Percentiles rank a stretch among this genome's conserved stretches.
Conservation (phyloP, 2,113 vertebrate genomes). For the Lycaon pictus region DNA sequence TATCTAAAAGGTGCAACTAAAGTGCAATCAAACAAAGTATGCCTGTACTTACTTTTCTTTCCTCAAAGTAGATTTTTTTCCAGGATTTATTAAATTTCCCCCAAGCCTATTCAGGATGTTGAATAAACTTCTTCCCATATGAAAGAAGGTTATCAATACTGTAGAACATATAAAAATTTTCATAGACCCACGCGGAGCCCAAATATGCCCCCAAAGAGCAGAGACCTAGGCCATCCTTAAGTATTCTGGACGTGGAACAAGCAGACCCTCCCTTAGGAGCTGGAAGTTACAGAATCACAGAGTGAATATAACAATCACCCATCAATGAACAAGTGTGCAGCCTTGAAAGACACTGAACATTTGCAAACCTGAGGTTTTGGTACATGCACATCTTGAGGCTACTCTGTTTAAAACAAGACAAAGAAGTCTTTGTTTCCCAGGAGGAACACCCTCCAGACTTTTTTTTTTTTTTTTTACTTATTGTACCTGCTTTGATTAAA, state of each 20-base stretch:
- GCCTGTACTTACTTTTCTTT: neutral
- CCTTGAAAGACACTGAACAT: conserved; percentile 22
- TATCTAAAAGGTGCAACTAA: neutral
- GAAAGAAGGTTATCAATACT: neutral
- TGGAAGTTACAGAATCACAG: neutral
- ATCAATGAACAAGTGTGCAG: neutral
- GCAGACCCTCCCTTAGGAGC: conserved; percentile 13
- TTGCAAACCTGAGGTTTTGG: neutral
- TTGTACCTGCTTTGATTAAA: conserved; percentile 99
- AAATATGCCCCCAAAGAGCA: neutral
- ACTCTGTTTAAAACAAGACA: conserved; percentile 31
- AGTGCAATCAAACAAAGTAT: neutral
- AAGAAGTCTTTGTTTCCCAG: neutral
- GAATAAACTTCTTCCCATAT: neutral
- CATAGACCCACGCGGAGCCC: neutral
- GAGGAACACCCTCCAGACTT: neutral
- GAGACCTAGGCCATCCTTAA: neutral
- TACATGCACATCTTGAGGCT: neutral
- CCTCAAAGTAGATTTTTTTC: neutral
- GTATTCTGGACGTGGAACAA: neutral
- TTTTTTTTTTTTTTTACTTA: conserved; percentile 31
- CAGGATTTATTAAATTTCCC: conserved; percentile 13
- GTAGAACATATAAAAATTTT: neutral
- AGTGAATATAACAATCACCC: neutral
- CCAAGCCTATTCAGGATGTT: neutral